Evolutionary conservation across 2,797 vertebrate species (phyloP).

Genomic region (Meriones psammophilus): DNA sequence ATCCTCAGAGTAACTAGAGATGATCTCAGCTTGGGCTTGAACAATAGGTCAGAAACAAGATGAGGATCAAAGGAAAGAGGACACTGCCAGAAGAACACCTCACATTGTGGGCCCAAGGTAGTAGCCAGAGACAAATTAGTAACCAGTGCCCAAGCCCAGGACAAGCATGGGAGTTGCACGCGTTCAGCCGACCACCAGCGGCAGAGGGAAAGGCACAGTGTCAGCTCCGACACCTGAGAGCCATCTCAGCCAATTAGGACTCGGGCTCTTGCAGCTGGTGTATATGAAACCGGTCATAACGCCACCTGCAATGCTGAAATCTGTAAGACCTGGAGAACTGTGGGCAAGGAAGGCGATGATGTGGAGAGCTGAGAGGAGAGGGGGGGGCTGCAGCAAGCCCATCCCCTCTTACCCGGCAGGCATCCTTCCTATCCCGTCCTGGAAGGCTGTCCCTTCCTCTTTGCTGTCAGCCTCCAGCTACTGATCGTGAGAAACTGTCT

Average conservation of each 20-base stretch:
- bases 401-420: too few relatives aligned
- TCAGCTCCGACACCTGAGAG: neutral
- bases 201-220: neutral
- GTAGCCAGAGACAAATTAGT: neutral
- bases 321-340: slow-evolving; percentile 13
- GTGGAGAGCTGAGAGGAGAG: neutral
- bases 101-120: neutral
- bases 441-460: neutral
- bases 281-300: neutral
- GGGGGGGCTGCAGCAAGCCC: too few relatives aligned
- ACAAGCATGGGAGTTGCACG: accelerated
- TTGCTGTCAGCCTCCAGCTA: neutral
- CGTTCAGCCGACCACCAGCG: accelerated
- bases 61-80: neutral
- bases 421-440: neutral
- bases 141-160: neutral
- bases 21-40: neutral
- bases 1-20: neutral
- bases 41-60: neutral
- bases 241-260: neutral
- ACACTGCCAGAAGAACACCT: neutral
- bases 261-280: neutral
- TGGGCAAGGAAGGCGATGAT: neutral
- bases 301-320: neutral
- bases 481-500: neutral